Base-by-base conservation (phyloP, 2,797 vertebrate genomes). In the Ficedula albicollis region DNA sequence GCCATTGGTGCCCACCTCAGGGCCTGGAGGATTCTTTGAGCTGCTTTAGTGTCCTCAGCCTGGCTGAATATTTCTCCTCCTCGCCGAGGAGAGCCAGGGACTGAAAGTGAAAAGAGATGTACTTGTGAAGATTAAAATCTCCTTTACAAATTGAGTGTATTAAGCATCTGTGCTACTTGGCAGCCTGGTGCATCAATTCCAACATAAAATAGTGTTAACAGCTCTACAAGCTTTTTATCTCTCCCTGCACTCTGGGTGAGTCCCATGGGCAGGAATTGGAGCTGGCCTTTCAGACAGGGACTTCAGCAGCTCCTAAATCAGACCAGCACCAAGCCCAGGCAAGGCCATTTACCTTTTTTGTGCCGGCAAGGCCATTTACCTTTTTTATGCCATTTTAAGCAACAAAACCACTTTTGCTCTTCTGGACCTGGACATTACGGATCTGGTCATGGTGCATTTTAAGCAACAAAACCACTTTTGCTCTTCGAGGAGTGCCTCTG, bases 121-220 rank as follows among this genome's bases (percentile, higher is more conserved):
- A 39, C 58, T 87, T 18, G 67, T 54, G 86, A 83, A 95, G 93
- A 96, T 93, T 87, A 92, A 96, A 92, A 94, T 77, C 90, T 90
- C 79, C 64, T 70, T 91, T 80, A 67, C 80, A 89, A 90, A 92
- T 60, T 44, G 88, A 93, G 63, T 64, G 70, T 79, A 90, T 92
- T 93, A 93, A 64, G 60, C 56, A 27, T 63, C 88, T 84, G 70
- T 81, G 77, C 63, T 76, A 30, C 87, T 89, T 51, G 81, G 77
- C 84, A 67, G 86, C 74, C 70, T 52, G 64, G 60, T 34, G 68
- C 84, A 87, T 83, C 86, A 79, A 60, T 90, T 79, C 75, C 8
- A 25, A 56, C 87, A 93, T 54, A 89, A 92, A 95, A 93, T 27
- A 81, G 41, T 25, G 52, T 55, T 87, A 96, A 87, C 89, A 82